These are phyloP conservation scores for Geotrypetes seraphini DNA, from an alignment of 2,797 vertebrate species.

Conservation along the genomic window DNA sequence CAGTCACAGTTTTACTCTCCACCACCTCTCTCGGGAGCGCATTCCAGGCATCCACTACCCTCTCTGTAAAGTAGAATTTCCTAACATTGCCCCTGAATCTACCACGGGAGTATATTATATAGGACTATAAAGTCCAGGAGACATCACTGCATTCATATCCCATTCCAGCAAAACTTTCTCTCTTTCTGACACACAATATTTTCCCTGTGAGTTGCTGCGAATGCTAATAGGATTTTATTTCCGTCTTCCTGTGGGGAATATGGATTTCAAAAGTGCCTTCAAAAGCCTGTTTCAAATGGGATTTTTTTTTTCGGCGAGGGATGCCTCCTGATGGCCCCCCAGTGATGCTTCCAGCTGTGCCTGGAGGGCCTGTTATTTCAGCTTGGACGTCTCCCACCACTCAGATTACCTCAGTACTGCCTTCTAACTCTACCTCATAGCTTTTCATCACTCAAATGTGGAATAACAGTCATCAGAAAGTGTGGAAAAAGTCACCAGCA, in stretches of 20 bases:
- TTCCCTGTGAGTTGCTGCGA: background rate
- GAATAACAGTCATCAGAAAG: background rate
- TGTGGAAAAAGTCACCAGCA: background rate
- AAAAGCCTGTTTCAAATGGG: background rate
- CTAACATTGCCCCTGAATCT: no score
- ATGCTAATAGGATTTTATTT: no score
- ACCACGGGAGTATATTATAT: no score
- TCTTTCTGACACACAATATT: background rate
- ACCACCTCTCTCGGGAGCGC: no score
- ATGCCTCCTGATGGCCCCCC: background rate
- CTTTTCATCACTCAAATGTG: background rate
- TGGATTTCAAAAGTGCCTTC: background rate
- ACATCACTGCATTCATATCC: no score
- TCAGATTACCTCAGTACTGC: background rate
- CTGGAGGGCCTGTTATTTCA: background rate
- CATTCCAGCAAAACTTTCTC: background rate
- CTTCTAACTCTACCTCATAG: background rate
- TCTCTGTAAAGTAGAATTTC: no score
- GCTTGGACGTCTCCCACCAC: background rate
- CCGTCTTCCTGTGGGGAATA: background rate
- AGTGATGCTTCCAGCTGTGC: background rate
- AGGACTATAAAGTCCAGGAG: no score
- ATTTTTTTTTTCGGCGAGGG: background rate
- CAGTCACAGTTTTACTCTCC: no score
- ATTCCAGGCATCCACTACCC: no score